phyloP scores from a whole-genome alignment of 2,888 invertebrate species.

The Epirrita christyi region DNA sequence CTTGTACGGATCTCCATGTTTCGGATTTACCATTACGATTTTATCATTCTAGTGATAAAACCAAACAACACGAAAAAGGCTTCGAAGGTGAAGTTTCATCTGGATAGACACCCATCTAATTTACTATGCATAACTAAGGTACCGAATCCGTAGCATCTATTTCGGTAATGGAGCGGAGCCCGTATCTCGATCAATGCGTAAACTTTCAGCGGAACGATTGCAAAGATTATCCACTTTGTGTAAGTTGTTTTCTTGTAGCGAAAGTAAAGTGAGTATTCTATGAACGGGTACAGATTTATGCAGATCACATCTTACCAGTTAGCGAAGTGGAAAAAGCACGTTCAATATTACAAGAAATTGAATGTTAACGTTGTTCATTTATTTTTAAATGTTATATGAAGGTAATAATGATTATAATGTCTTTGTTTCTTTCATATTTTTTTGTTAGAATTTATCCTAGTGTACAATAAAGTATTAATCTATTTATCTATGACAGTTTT shows the following conservation, averaged over 20 bases:
- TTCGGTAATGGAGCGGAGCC: conserved; percentile 28
- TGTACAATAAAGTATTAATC: too few species aligned
- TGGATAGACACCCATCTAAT: conserved; percentile 14
- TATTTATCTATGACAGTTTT: too few species aligned
- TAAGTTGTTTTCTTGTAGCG: conserved; percentile 15
- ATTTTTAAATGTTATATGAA: too few species aligned
- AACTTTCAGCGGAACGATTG: conserved; percentile 21
- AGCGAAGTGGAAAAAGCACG: not conserved
- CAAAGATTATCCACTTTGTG: conserved; percentile 14
- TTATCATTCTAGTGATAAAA: conserved; percentile 1
- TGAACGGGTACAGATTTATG: not conserved
- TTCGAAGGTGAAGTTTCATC: conserved; percentile 1
- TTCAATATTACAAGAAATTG: not conserved
- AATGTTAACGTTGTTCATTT: not conserved
- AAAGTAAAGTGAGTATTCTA: not conserved
- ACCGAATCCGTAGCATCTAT: conserved; percentile 30
- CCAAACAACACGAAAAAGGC: conserved; percentile 3
- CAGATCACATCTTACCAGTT: not conserved
- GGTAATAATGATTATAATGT: too few species aligned
- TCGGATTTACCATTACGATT: not conserved
- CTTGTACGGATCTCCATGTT: too few species aligned
- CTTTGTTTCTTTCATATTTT: too few species aligned
- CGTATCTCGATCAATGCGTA: conserved; percentile 30
- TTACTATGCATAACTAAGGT: conserved; percentile 32
- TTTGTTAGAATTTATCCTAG: too few species aligned